Conservation (phyloP, 2,888 invertebrate genomes). For the Nomada flava region DNA sequence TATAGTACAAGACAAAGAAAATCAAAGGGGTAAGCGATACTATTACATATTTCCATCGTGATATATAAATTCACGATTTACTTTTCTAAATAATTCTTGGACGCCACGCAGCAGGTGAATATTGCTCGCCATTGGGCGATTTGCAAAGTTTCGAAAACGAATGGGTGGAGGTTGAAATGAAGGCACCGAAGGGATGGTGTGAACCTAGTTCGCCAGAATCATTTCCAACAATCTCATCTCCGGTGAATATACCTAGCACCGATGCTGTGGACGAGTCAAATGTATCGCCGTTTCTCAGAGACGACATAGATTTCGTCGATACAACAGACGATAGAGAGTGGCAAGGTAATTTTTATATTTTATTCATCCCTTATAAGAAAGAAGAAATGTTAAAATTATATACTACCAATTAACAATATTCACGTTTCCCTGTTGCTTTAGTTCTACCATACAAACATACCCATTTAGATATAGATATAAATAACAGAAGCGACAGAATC, state of each 20-base stretch:
- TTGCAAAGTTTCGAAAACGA: slow-evolving; percentile 94
- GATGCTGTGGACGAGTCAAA: slow-evolving; percentile 79
- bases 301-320: slow-evolving; percentile 77
- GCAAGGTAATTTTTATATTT: slow-evolving; percentile 59
- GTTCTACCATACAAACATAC: slow-evolving; percentile 91
- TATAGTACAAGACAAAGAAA: slow-evolving; percentile 89
- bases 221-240: slow-evolving; percentile 82
- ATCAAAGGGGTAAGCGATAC: slow-evolving; percentile 75
- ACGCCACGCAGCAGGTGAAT: slow-evolving; percentile 85
- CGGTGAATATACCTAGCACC: slow-evolving; percentile 79
- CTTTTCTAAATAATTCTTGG: slow-evolving; percentile 85
- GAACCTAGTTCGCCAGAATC: slow-evolving; percentile 77
- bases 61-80: neutral
- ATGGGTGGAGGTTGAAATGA: slow-evolving; percentile 95
- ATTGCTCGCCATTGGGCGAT: slow-evolving; percentile 89
- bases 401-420: slow-evolving; percentile 1
- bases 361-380: neutral
- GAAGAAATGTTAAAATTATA: neutral
- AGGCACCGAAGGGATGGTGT: slow-evolving; percentile 86
- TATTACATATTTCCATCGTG: slow-evolving; percentile 9
- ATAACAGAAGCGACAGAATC: slow-evolving; percentile 93
- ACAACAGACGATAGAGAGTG: slow-evolving; percentile 76
- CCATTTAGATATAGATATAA: slow-evolving; percentile 94
- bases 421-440: slow-evolving; percentile 69
- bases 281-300: slow-evolving; percentile 80